Evolutionary conservation across 2,888 invertebrate genomes (phyloP), one percentile per base, ranked within the genome.

Genomic region (Drosophila pseudotakahashii): DNA sequence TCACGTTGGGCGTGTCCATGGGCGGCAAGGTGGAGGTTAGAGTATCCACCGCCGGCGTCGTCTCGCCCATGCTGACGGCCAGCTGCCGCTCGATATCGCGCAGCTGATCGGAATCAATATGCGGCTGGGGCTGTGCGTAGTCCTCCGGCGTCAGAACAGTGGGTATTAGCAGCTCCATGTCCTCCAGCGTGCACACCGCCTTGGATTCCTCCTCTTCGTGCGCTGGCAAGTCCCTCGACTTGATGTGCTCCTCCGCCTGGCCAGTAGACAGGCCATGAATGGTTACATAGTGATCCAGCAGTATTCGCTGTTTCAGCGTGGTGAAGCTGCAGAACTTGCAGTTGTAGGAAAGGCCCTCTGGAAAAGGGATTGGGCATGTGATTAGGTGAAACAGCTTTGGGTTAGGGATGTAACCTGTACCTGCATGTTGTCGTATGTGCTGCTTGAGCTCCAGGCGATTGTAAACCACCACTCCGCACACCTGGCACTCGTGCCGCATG

Each of bases 351-450:
- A 83, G 77, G 14, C 81, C 75, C 57, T 88, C 88, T 88, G 41
- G 10, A 51, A 44, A 14, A n/a, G n/a, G n/a, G 13, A 32, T 23
- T n/a, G 0, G 13, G 3, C 4, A 2, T 9, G n/a, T 26, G n/a
- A n/a, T n/a, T 9, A 2, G 5, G 10, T 36, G 50, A 26, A 50
- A 10, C 14, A 23, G 19, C 19, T 1, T 19, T n/a, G 9, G 19
- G 7, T 14, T 11, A 1, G 2, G 6, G 2, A 11, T 11, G 1
- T 9, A 19, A 23, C 9, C 57, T 60, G 57, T 78, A 90, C 91
- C 90, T 62, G 88, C 69, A 62, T 90, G 90, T 51, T 87, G 61
- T 16, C 88, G 88, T 11, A 90, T 79, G 34, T 90, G 90, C 45
- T 89, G 82, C 52, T 89, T 89, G 1, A 90, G 73, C 30, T 88